Conservation (phyloP, 2,113 vertebrate species). For the Lota lota region DNA sequence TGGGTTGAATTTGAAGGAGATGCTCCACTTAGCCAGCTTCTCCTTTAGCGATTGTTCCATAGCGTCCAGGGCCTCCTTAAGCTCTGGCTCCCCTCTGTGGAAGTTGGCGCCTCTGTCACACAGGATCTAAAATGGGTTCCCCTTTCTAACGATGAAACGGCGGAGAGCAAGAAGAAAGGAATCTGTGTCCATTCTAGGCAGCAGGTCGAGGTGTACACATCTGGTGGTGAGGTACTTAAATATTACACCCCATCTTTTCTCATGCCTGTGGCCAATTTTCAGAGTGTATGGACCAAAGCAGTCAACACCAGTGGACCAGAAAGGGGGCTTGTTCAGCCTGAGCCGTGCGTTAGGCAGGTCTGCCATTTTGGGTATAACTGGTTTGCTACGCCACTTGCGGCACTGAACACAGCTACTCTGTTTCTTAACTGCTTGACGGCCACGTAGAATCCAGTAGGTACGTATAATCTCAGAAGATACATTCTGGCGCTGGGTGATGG, state of each 20-base stretch:
- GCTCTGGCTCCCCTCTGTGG: not conserved
- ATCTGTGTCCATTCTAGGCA: not conserved
- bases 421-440: slow-evolving; percentile 1
- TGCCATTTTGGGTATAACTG: slow-evolving; percentile 12
- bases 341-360: not conserved
- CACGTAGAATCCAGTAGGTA: too few relatives aligned
- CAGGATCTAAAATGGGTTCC: slow-evolving; percentile 4
- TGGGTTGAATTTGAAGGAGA: slow-evolving; percentile 10
- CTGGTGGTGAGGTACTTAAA: slow-evolving; percentile 5
- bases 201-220: slow-evolving; percentile 11
- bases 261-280: slow-evolving; percentile 2
- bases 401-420: too few relatives aligned
- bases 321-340: slow-evolving; percentile 2
- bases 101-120: slow-evolving; percentile 11
- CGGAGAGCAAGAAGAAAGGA: not conserved
- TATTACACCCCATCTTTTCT: slow-evolving; percentile 6
- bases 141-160: not conserved
- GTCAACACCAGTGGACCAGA: slow-evolving; percentile 22
- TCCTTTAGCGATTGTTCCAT: not conserved
- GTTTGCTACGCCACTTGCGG: too few relatives aligned
- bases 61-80: not conserved
- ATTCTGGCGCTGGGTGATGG: slow-evolving; percentile 12
- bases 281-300: slow-evolving; percentile 8
- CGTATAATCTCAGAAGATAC: slow-evolving; percentile 27
- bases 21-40: not conserved